Percentiles rank a stretch among this genome's conserved stretches.
Conservation (phyloP, 2,113 vertebrate genomes). For the Hymenochirus boettgeri region DNA sequence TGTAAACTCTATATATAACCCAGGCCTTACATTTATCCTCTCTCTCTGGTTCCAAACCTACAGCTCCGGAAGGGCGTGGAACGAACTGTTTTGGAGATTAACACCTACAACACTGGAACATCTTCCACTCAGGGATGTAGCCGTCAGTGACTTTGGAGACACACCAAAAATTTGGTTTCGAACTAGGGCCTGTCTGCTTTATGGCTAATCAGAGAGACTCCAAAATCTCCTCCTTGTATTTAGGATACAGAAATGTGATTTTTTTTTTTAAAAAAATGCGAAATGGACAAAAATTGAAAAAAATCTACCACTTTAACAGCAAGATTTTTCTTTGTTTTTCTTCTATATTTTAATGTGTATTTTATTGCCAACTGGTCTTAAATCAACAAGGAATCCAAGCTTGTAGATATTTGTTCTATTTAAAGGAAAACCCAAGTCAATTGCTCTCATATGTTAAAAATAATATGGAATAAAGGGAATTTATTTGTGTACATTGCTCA, state of each 20-base stretch:
- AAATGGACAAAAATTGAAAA: conserved; percentile 8
- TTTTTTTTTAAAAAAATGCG: conserved; percentile 8
- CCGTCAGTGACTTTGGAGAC: conserved; percentile 74
- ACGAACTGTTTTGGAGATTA: conserved; percentile 72
- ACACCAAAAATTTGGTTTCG: conserved; percentile 89
- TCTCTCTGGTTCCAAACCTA: conserved; percentile 14
- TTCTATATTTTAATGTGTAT: conserved; percentile 18
- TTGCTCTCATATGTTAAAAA: neutral
- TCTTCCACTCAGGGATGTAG: conserved; percentile 77
- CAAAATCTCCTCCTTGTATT: neutral
- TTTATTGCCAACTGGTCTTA: conserved; percentile 6
- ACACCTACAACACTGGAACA: conserved; percentile 69
- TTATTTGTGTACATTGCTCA: too few relatives aligned
- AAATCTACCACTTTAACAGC: conserved; percentile 6
- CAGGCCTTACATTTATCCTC: too few relatives aligned
- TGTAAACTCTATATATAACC: too few relatives aligned
- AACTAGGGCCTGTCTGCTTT: conserved; percentile 86
- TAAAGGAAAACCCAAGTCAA: neutral
- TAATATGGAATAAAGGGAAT: too few relatives aligned
- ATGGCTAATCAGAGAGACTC: conserved; percentile 58
- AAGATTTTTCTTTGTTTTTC: conserved; percentile 26
- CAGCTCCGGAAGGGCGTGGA: conserved; percentile 69
- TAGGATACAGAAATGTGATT: neutral
- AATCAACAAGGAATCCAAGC: conserved; percentile 1
- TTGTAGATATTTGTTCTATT: neutral